These are phyloP conservation scores for Pheosia gnoma DNA, from an alignment of 2,888 invertebrate species.

Conservation along the genomic window DNA sequence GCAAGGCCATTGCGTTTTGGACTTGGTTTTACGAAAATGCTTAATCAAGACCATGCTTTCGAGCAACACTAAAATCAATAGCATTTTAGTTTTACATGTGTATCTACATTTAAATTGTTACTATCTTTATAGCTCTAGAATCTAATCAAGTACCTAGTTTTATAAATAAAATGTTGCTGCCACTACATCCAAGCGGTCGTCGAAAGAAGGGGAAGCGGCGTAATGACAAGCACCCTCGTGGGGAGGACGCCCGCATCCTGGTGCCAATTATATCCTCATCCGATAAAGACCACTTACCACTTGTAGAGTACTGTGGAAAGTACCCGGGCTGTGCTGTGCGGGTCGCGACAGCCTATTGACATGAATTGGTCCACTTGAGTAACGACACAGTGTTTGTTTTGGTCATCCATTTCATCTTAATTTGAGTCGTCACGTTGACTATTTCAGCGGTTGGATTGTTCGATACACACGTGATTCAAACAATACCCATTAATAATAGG, in stretches of 20 bases:
- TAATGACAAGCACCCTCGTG: slow-evolving; percentile 25
- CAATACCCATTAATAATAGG: background rate
- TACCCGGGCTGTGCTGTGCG: slow-evolving; percentile 29
- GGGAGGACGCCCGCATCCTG: slow-evolving; percentile 50
- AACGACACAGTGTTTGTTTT: background rate
- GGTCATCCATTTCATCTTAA: background rate
- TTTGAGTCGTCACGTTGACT: too few species aligned
- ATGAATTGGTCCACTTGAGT: background rate
- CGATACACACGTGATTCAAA: too few species aligned
- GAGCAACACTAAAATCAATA: too few species aligned
- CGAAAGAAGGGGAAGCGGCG: slow-evolving; percentile 30
- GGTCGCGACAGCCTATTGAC: slow-evolving; percentile 25
- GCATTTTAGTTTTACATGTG: too few species aligned
- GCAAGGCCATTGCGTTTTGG: too few species aligned
- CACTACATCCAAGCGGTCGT: slow-evolving; percentile 34
- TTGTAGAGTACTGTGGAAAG: slow-evolving; percentile 31
- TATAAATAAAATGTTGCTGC: slow-evolving; percentile 9
- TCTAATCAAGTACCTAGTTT: background rate
- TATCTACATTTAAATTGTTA: too few species aligned
- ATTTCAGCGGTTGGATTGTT: too few species aligned
- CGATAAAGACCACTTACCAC: slow-evolving; percentile 33
- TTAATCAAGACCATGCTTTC: too few species aligned
- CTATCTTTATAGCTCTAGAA: too few species aligned
- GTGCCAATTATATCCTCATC: slow-evolving; percentile 37
- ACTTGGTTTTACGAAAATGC: too few species aligned